Evolutionary conservation across 1,140 invertebrate species (phyloP).

Genomic region (Calliphora vicina): DNA sequence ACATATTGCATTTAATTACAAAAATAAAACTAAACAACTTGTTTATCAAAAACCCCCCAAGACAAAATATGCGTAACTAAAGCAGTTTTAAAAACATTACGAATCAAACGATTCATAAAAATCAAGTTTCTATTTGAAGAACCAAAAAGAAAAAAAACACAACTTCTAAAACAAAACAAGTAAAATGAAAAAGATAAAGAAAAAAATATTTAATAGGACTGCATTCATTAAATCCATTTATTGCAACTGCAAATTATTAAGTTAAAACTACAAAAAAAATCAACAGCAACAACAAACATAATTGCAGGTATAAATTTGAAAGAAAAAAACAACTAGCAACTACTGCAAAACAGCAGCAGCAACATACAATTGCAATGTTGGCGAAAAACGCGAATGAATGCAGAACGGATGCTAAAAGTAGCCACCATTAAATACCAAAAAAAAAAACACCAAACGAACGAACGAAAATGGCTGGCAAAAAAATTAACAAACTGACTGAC

Average conservation of each 20-base stretch:
- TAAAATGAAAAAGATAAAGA: slow-evolving; percentile 20
- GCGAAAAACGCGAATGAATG: slow-evolving; percentile 25
- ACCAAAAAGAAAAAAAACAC: no score
- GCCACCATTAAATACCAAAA: slow-evolving; percentile 39
- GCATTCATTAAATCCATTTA: slow-evolving; percentile 63
- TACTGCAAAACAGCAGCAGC: slow-evolving; percentile 29
- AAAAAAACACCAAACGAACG: slow-evolving; percentile 2
- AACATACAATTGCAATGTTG: slow-evolving; percentile 19
- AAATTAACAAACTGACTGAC: neutral
- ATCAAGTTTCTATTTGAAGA: no score
- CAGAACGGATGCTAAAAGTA: slow-evolving; percentile 42
- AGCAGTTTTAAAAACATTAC: no score
- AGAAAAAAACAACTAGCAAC: slow-evolving; percentile 29
- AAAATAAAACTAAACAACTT: no score
- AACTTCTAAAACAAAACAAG: no score
- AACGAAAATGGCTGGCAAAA: neutral
- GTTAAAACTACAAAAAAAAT: slow-evolving; percentile 37
- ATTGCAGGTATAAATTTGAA: slow-evolving; percentile 50
- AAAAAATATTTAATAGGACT: slow-evolving; percentile 59
- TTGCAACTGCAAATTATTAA: slow-evolving; percentile 62
- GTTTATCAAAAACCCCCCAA: no score
- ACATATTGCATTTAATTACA: no score
- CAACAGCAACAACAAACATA: slow-evolving; percentile 44
- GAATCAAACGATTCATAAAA: no score
- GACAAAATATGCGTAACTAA: no score